Evolutionary conservation across 2,113 vertebrate genomes (phyloP).

Genomic region (Ceuthmochares aereus): DNA sequence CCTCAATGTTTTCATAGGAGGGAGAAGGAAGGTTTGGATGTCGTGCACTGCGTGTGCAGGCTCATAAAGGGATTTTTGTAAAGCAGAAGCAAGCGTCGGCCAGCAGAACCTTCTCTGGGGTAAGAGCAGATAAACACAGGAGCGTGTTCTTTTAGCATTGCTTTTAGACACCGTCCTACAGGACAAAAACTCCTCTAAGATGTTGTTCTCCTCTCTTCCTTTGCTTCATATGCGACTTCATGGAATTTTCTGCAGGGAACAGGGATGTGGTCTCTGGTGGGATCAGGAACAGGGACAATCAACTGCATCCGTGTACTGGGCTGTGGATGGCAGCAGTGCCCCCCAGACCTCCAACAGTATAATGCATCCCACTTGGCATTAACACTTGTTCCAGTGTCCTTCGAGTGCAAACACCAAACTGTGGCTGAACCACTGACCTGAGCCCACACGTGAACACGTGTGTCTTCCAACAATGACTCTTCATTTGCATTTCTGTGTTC

Average conservation of each 20-base stretch:
- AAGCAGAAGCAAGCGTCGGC: rapidly evolving
- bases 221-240: neutral
- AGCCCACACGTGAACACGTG: rapidly evolving
- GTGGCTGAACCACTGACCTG: neutral
- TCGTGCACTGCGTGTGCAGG: rapidly evolving
- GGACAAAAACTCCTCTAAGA: neutral
- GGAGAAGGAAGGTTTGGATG: neutral
- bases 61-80: neutral
- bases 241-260: neutral
- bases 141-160: neutral
- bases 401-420: neutral
- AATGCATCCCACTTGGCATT: too few relatives aligned
- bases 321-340: neutral
- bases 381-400: neutral
- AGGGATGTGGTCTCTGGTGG: neutral
- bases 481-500: neutral
- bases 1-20: neutral
- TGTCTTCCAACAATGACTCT: neutral
- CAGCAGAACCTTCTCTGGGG: neutral
- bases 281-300: neutral
- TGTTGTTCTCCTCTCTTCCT: neutral
- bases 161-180: neutral
- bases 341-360: neutral
- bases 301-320: rapidly evolving
- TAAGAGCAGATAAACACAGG: neutral